Evolutionary conservation across 2,797 vertebrate genomes (phyloP), one percentile per base, ranked within the genome.

Genomic region (Poecile montanus): DNA sequence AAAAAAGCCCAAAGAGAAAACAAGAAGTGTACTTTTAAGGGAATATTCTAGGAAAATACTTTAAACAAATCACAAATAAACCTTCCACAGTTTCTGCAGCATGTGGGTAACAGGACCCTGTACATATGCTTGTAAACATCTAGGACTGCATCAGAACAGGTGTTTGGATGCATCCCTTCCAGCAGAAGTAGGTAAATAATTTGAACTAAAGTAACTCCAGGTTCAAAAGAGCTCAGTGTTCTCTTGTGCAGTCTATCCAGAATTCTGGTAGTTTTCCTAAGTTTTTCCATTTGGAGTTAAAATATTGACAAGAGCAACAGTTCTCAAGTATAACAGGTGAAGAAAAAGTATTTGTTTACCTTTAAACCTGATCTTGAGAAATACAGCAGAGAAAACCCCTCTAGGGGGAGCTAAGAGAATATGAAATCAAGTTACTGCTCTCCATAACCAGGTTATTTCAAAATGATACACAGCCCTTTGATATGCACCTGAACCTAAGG

Each of bases 321-420:
- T 6, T 56, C 16, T 66, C 60, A 13, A 67, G 14, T 67, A 4
- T 15, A 74, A 60, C 0, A 9, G 79, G 34, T 53, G 15, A 76
- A 89, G 16, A 11, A 76, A 58, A 88, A 51, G 4, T 26, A 51
- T 10, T 61, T 72, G 11, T 68, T 71, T 65, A 50, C 14, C 25
- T 83, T 89, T 74, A 72, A 68, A 56, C 11, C 50, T 14, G 14
- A 34, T 22, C 32, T 10, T 85, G 54, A 79, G 50, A 88, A 78
- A 51, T 26, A 17, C 15, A 89, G 29, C 60, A 74, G 76, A 62
- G 29, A 30, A 65, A 89, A 63, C 26, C 44, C 65, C 98, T 95
- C 97, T 91, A 98, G 98, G 73, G 97, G 98, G 98, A 91, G 97
- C 97, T 94, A 90, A 58, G 82, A 68, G 74, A 92, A 77, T 27